Conservation (phyloP, 2,797 vertebrate species). For the Diceros bicornis region DNA sequence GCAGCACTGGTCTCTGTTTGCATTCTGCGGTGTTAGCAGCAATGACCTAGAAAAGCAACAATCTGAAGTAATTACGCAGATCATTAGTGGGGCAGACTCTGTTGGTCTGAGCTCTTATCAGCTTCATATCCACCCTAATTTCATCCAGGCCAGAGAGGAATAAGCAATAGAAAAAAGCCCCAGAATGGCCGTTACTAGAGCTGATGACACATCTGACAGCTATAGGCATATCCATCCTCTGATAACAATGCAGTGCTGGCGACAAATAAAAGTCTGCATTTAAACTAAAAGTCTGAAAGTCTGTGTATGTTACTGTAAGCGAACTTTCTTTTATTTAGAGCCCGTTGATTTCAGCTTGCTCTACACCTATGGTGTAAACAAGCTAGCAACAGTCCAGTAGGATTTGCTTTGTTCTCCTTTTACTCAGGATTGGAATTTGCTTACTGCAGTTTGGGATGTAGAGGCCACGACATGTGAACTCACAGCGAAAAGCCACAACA, state of each 20-base stretch:
- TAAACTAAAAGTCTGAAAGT: neutral
- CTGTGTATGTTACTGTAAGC: neutral
- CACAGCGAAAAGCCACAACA: conserved; percentile 46
- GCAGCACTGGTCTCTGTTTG: neutral
- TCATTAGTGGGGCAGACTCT: neutral
- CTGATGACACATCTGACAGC: neutral
- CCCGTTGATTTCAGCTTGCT: conserved; percentile 14
- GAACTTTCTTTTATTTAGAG: neutral
- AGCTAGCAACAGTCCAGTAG: neutral
- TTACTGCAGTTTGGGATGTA: conserved; percentile 21
- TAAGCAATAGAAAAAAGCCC: neutral
- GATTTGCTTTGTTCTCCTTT: conserved; percentile 58
- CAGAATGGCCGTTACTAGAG: neutral
- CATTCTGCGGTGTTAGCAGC: neutral
- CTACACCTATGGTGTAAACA: neutral
- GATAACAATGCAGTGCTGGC: neutral
- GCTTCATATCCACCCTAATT: neutral
- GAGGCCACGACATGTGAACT: conserved; percentile 46
- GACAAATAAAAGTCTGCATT: conserved; percentile 15
- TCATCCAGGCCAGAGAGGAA: neutral
- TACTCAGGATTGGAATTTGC: conserved; percentile 54
- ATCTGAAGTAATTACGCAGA: neutral
- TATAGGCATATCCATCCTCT: neutral
- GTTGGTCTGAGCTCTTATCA: conserved; percentile 1
- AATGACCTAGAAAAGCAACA: neutral